Evolutionary conservation across 2,797 vertebrate genomes (phyloP).

Genomic region (Karalla daura): DNA sequence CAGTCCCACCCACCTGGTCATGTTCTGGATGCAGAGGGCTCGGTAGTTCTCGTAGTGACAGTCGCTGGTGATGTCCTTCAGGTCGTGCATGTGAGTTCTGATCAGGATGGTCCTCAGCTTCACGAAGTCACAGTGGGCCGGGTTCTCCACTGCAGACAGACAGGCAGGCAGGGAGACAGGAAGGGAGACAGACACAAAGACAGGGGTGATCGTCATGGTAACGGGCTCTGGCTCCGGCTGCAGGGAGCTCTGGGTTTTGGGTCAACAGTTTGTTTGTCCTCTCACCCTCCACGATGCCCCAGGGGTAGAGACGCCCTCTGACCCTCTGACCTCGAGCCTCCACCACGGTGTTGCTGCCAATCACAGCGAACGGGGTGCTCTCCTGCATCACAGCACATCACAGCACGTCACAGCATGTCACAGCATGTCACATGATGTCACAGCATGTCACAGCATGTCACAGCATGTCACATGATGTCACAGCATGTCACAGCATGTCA

Average conservation of each 20-base stretch:
- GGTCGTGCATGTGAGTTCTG: slow-evolving; percentile 96
- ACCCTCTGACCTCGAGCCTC: slow-evolving; percentile 94
- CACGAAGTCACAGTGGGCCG: slow-evolving; percentile 96
- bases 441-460: too few species aligned
- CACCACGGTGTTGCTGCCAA: slow-evolving; percentile 96
- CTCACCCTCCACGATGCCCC: slow-evolving; percentile 97
- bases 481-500: too few species aligned
- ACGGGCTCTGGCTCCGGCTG: too few species aligned
- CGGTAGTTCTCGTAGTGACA: slow-evolving; percentile 97
- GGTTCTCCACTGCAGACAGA: slow-evolving; percentile 91
- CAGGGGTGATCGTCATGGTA: too few species aligned
- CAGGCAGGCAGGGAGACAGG: too few species aligned
- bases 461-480: too few species aligned
- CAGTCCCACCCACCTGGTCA: slow-evolving; percentile 87
- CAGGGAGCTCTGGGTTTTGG: too few species aligned
- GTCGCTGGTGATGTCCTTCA: slow-evolving; percentile 95
- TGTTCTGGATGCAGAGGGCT: slow-evolving; percentile 94
- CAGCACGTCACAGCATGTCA: rapidly evolving
- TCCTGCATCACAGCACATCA: slow-evolving; percentile 80
- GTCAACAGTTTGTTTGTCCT: too few species aligned
- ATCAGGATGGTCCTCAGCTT: slow-evolving; percentile 97
- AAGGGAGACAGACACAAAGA: too few species aligned
- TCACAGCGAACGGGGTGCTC: slow-evolving; percentile 93
- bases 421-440: too few species aligned
- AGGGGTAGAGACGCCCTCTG: slow-evolving; percentile 93